Evolutionary conservation across 1,140 invertebrate genomes (phyloP).

Genomic region (Metaphire vulgaris): DNA sequence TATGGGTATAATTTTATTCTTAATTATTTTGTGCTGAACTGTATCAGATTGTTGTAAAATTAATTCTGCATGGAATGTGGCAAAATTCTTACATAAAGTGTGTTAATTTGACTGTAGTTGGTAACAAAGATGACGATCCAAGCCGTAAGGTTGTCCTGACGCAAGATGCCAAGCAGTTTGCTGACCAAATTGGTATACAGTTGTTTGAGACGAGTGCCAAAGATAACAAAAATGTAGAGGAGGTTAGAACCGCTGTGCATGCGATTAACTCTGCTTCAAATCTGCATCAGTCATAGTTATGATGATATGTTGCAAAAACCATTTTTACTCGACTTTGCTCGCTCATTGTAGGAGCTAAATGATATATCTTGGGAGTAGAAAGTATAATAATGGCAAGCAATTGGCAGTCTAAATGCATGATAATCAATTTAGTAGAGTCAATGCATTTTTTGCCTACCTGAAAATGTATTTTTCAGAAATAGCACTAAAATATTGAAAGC

Average conservation of each 20-base stretch:
- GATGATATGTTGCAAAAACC: neutral
- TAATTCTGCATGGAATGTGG: constrained; percentile 23
- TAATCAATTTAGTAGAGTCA: no score
- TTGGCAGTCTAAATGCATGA: no score
- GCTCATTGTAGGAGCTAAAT: no score
- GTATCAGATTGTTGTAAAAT: no score
- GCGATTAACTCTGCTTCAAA: neutral
- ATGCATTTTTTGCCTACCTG: no score
- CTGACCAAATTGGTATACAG: constrained; percentile 90
- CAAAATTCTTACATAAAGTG: neutral
- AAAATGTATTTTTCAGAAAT: no score
- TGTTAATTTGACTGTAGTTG: constrained; percentile 64
- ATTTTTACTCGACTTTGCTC: no score
- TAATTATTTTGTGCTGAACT: no score
- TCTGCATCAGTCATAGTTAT: neutral
- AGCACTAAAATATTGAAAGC: no score
- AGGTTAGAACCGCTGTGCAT: constrained; percentile 92
- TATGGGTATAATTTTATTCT: no score
- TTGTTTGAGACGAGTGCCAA: constrained; percentile 99
- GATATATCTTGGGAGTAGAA: no score
- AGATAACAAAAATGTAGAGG: constrained; percentile 94
- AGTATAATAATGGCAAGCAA: no score
- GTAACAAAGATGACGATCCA: constrained; percentile 97
- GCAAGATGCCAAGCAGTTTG: constrained; percentile 93
- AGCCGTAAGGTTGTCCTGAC: constrained; percentile 93